Evolutionary conservation across 2,113 vertebrate genomes (phyloP).

Genomic region (Lasiurus cinereus): DNA sequence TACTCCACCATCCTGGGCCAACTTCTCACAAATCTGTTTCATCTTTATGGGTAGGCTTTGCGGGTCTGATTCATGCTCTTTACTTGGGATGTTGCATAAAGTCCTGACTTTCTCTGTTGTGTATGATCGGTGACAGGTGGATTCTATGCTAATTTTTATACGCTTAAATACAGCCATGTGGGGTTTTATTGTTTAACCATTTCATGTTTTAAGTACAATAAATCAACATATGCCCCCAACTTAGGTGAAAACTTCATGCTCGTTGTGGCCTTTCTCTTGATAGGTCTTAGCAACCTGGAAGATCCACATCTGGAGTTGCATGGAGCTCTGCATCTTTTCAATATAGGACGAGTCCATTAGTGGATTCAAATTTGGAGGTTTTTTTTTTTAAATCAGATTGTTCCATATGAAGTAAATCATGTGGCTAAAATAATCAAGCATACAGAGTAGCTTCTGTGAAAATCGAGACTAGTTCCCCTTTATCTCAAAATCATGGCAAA

Average conservation of each 20-base stretch:
- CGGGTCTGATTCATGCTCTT: not conserved
- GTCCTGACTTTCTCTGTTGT: not conserved
- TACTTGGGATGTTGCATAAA: not conserved
- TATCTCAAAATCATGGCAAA: not conserved
- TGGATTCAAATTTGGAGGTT: not conserved
- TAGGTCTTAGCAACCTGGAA: not conserved
- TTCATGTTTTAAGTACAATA: constrained; percentile 2
- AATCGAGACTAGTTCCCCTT: not conserved
- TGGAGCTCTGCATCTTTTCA: not conserved
- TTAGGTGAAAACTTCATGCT: not conserved
- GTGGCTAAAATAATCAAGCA: not conserved
- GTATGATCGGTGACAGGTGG: not conserved
- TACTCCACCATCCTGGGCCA: not conserved
- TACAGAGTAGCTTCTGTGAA: not conserved
- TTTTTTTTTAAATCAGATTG: not conserved
- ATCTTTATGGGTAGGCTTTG: not conserved
- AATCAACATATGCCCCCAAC: not conserved
- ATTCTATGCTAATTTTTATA: not conserved
- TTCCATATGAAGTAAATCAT: not conserved
- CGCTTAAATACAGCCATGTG: not conserved
- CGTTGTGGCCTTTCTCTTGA: not conserved
- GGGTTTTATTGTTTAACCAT: constrained; percentile 31
- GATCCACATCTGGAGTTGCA: not conserved
- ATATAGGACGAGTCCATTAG: not conserved
- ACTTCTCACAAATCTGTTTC: not conserved